phyloP scores from a whole-genome alignment of 2,113 vertebrate species.

The Pogonocichla stellata region DNA sequence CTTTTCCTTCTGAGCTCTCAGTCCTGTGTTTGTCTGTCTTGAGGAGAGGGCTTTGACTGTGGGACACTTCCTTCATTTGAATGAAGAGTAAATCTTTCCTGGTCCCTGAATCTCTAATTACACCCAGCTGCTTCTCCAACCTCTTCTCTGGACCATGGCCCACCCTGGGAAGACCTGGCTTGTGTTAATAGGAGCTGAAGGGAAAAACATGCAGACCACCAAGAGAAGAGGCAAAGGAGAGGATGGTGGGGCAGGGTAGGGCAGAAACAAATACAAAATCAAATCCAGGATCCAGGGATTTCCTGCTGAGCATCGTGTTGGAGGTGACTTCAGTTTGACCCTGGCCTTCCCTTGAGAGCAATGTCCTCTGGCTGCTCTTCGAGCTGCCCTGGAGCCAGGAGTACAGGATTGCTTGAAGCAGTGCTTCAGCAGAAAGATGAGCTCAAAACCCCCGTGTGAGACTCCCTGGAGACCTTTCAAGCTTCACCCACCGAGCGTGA shows the following conservation, averaged over 20 bases:
- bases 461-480: slow-evolving; percentile 13
- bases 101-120: slow-evolving; percentile 47
- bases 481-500: slow-evolving; percentile 21
- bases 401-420: neutral
- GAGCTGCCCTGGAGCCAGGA: slow-evolving; percentile 19
- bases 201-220: slow-evolving; percentile 53
- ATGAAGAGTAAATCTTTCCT: neutral
- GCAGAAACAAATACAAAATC: slow-evolving; percentile 4
- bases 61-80: neutral
- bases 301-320: neutral
- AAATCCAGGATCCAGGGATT: slow-evolving; percentile 21
- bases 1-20: neutral
- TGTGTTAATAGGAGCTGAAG: slow-evolving; percentile 33
- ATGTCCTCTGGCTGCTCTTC: slow-evolving; percentile 58
- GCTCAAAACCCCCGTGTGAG: neutral
- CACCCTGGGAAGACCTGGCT: slow-evolving; percentile 54
- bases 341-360: neutral
- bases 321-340: slow-evolving; percentile 51
- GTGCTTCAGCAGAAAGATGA: neutral
- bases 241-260: slow-evolving; percentile 33
- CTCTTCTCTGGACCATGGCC: slow-evolving; percentile 30
- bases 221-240: slow-evolving; percentile 42
- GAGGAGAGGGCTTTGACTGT: neutral
- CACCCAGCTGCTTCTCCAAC: slow-evolving; percentile 51
- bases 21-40: neutral